These are phyloP conservation scores for Venustaconcha ellipsiformis DNA, from an alignment of 1,140 invertebrate genomes.

Conservation along the genomic window DNA sequence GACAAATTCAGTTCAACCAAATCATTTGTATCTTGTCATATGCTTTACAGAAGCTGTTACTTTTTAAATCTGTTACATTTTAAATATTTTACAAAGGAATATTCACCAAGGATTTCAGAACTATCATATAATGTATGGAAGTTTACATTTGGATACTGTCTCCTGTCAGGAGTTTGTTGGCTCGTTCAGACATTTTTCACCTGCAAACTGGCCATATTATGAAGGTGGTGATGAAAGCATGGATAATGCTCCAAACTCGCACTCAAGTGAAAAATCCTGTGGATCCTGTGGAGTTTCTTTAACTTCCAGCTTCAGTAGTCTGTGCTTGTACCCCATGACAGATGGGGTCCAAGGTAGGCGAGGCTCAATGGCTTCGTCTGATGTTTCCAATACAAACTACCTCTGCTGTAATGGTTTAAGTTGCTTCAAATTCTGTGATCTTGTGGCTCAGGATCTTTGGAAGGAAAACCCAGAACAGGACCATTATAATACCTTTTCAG, in stretches of 20 bases:
- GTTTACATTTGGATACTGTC: too few species aligned
- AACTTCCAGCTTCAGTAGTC: slow-evolving; percentile 30
- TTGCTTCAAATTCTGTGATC: slow-evolving; percentile 20
- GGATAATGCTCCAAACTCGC: slow-evolving; percentile 27
- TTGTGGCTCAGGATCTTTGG: slow-evolving; percentile 51
- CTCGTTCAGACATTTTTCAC: too few species aligned
- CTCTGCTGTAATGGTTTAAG: slow-evolving; percentile 7
- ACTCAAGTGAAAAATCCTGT: slow-evolving; percentile 23
- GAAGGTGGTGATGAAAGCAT: slow-evolving; percentile 18
- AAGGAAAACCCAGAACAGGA: slow-evolving; percentile 63
- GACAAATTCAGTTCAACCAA: too few species aligned
- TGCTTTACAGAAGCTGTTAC: too few species aligned
- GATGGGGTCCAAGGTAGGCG: not conserved
- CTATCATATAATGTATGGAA: too few species aligned
- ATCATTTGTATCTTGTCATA: too few species aligned
- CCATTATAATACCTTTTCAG: slow-evolving; percentile 60
- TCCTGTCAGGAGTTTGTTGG: too few species aligned
- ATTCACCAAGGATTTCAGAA: too few species aligned
- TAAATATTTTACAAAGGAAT: too few species aligned
- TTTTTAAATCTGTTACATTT: too few species aligned
- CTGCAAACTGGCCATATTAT: too few species aligned
- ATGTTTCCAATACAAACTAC: slow-evolving; percentile 2
- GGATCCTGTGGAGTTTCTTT: slow-evolving; percentile 14
- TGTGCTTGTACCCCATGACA: slow-evolving; percentile 19
- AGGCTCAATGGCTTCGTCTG: slow-evolving; percentile 18